Evolutionary conservation across 2,113 vertebrate genomes (phyloP).

Genomic region (Balaenoptera acutorostrata): DNA sequence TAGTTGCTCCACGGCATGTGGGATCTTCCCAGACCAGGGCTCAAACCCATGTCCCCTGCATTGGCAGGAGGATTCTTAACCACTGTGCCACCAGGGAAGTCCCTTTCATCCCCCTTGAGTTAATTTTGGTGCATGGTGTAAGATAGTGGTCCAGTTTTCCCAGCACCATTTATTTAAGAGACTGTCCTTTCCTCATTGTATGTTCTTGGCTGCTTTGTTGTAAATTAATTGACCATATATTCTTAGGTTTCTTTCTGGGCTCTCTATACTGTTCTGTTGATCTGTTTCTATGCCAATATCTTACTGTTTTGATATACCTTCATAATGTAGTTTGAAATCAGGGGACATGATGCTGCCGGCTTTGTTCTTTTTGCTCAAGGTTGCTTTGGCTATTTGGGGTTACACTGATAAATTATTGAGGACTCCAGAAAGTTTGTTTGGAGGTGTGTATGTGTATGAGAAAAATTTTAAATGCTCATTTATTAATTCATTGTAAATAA

Average conservation of each 20-base stretch:
- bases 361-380: background rate
- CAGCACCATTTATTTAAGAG: background rate
- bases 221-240: background rate
- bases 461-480: background rate
- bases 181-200: background rate
- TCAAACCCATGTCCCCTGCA: too few species aligned
- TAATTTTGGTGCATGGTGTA: background rate
- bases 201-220: background rate
- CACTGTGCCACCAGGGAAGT: too few species aligned
- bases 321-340: background rate
- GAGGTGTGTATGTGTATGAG: background rate
- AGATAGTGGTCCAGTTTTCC: background rate
- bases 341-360: background rate
- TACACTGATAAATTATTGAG: background rate
- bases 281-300: background rate
- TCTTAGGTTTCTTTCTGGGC: background rate
- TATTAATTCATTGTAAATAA: background rate
- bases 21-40: too few species aligned
- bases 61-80: too few species aligned
- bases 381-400: background rate
- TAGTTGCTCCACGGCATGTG: too few species aligned
- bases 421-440: background rate
- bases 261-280: background rate
- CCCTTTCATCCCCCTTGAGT: background rate
- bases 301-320: background rate